These are phyloP conservation scores for Poeciliopsis presidionis DNA, from an alignment of 2,797 vertebrate species.

Conservation along the genomic window DNA sequence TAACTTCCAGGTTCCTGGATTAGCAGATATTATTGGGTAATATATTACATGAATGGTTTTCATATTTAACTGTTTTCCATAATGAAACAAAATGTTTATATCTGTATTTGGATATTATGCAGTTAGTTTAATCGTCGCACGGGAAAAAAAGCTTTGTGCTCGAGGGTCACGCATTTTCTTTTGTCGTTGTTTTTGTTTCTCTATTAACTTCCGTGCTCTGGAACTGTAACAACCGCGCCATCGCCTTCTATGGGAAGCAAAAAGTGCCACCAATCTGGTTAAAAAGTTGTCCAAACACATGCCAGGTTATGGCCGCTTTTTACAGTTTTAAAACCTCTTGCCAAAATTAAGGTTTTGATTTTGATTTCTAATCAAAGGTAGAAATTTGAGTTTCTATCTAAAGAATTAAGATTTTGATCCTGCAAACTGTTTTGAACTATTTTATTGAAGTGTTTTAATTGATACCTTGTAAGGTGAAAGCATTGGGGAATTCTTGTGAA, in stretches of 20 bases:
- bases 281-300: too few relatives aligned
- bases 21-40: not conserved
- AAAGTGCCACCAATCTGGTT: too few relatives aligned
- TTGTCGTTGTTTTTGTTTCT: too few relatives aligned
- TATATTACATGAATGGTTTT: not conserved
- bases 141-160: too few relatives aligned
- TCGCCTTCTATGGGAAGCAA: too few relatives aligned
- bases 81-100: not conserved
- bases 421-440: not conserved
- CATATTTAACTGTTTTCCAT: not conserved
- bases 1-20: not conserved
- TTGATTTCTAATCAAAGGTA: not conserved
- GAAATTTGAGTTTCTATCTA: not conserved
- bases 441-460: not conserved
- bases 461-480: not conserved
- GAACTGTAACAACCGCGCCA: too few relatives aligned
- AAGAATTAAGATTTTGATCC: not conserved
- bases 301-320: too few relatives aligned
- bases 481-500: not conserved
- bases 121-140: not conserved
- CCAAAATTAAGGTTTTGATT: not conserved
- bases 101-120: not conserved
- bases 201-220: too few relatives aligned
- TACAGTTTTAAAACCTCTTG: too few relatives aligned
- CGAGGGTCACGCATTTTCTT: accelerated